Conservation (phyloP, 2,888 invertebrate species). For the Thereva unica region DNA sequence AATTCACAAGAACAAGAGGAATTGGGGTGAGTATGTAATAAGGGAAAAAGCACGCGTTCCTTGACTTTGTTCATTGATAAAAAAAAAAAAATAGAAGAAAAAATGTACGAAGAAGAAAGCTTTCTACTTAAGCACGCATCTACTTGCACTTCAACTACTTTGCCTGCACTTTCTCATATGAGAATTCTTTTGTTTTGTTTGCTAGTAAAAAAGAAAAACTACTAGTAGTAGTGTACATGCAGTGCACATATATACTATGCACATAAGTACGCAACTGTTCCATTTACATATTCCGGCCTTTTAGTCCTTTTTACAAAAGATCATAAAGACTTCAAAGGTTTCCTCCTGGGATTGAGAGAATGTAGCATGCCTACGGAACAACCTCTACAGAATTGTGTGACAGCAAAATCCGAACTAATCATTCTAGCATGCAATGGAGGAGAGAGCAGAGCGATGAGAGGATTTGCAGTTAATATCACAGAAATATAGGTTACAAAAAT, state of each 20-base stretch:
- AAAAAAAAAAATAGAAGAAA: too few relatives aligned
- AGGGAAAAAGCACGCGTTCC: too few relatives aligned
- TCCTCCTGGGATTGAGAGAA: slow-evolving; percentile 11
- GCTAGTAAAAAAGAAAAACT: slow-evolving; percentile 28
- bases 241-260: background rate
- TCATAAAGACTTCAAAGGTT: slow-evolving; percentile 27
- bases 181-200: slow-evolving; percentile 21
- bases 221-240: slow-evolving; percentile 11
- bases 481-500: too few relatives aligned
- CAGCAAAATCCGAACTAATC: slow-evolving; percentile 30
- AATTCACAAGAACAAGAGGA: too few relatives aligned
- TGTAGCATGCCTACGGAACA: slow-evolving; percentile 1
- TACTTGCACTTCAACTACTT: slow-evolving; percentile 33
- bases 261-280: slow-evolving; percentile 11
- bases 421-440: background rate
- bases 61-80: too few relatives aligned
- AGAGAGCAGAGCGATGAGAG: background rate
- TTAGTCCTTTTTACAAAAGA: slow-evolving; percentile 16
- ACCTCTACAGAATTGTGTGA: slow-evolving; percentile 18
- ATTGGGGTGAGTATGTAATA: too few relatives aligned
- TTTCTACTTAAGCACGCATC: slow-evolving; percentile 34
- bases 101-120: slow-evolving; percentile 18
- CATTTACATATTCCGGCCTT: slow-evolving; percentile 10
- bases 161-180: slow-evolving; percentile 20
- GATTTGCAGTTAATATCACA: too few relatives aligned